These are phyloP conservation scores for Pelobates fuscus DNA, from an alignment of 2,113 vertebrate genomes.

Conservation along the genomic window DNA sequence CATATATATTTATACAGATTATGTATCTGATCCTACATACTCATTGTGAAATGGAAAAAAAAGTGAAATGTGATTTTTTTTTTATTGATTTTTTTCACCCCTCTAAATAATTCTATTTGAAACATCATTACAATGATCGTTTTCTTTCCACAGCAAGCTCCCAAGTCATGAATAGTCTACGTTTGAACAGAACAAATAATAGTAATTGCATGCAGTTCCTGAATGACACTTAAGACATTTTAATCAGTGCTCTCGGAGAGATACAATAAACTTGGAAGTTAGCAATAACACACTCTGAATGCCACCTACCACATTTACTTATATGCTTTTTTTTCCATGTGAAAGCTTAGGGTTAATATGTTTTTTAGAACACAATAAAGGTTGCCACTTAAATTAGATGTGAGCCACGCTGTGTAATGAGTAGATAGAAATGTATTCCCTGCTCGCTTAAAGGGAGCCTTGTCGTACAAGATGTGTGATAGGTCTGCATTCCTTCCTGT, in stretches of 20 bases:
- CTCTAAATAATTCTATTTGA: background rate
- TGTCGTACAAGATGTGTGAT: no score
- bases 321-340: constrained; percentile 12
- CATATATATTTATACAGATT: no score
- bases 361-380: background rate
- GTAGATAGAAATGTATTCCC: background rate
- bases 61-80: no score
- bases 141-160: constrained; percentile 16
- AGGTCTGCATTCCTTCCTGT: no score
- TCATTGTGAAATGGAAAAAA: no score
- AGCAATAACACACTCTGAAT: constrained; percentile 29
- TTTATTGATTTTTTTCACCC: background rate
- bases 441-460: no score
- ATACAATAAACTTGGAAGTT: constrained; percentile 44
- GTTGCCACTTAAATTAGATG: background rate
- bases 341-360: background rate
- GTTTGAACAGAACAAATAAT: constrained; percentile 45
- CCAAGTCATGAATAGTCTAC: constrained; percentile 21
- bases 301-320: constrained; percentile 10
- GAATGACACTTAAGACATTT: constrained; percentile 46
- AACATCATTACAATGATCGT: constrained; percentile 9
- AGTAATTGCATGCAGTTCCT: constrained; percentile 40
- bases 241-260: constrained; percentile 39
- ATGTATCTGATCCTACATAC: no score
- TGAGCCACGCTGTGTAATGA: no score